A percentile compares a stretch with the other conserved stretches of the same genome.
Conservation (phyloP, 2,888 invertebrate species). For the Cosmia pyralina region DNA sequence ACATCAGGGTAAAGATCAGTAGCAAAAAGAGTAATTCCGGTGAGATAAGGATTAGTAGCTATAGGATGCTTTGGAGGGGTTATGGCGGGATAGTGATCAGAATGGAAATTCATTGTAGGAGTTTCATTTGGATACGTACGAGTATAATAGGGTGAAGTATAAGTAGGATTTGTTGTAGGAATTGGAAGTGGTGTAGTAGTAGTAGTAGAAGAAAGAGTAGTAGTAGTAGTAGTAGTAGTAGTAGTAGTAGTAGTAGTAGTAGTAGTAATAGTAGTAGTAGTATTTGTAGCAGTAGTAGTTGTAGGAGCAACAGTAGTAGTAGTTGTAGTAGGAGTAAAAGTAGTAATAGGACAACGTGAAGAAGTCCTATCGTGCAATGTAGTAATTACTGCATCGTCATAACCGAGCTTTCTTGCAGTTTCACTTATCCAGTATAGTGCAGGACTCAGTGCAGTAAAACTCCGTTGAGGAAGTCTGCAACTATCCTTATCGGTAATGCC, state of each 20-base stretch:
- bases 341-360: neutral
- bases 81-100: neutral
- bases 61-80: fast-evolving
- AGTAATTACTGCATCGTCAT: conserved; percentile 25
- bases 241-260: neutral
- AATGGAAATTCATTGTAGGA: neutral
- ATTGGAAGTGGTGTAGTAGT: no score
- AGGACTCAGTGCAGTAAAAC: conserved; percentile 70
- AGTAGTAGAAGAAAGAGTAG: neutral
- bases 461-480: conserved; percentile 62
- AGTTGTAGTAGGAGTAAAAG: no score
- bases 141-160: neutral
- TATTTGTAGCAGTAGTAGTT: no score
- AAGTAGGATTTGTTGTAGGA: neutral
- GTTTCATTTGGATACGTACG: neutral
- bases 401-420: conserved; percentile 45
- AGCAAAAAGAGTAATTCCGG: neutral
- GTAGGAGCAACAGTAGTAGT: no score
- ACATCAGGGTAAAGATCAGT: neutral
- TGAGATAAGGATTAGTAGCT: neutral
- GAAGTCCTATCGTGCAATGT: neutral
- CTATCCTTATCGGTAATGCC: conserved; percentile 47
- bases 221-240: neutral
- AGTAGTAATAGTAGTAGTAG: neutral
- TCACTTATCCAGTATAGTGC: conserved; percentile 72